These are phyloP conservation scores for Brachymystax lenok DNA, from an alignment of 2,797 vertebrate species.

Conservation along the genomic window DNA sequence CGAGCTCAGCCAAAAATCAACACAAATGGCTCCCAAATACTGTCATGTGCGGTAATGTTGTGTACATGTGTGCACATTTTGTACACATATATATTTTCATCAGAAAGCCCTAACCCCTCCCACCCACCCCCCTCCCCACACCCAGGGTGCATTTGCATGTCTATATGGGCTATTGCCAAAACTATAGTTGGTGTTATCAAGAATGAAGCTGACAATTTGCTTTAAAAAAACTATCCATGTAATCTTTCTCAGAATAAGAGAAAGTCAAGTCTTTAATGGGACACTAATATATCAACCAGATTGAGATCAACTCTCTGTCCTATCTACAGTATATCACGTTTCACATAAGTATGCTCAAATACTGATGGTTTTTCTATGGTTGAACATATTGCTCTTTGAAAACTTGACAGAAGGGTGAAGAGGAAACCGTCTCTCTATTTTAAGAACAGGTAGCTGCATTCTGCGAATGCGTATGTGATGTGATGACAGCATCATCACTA, in stretches of 20 bases:
- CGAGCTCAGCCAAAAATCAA: slow-evolving; percentile 24
- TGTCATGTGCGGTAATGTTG: slow-evolving; percentile 44
- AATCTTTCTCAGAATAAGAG: not conserved
- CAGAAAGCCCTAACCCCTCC: not conserved
- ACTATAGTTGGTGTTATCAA: not conserved
- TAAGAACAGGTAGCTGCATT: slow-evolving; percentile 36
- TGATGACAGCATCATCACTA: slow-evolving; percentile 43
- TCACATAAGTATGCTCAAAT: not conserved
- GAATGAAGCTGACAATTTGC: not conserved
- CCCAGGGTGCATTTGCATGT: not conserved
- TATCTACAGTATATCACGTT: not conserved
- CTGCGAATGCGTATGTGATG: slow-evolving; percentile 47
- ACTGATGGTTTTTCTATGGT: not conserved
- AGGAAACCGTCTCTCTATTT: slow-evolving; percentile 62
- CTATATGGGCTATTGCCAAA: not conserved
- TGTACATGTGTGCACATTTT: slow-evolving; percentile 45
- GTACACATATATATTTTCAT: not conserved
- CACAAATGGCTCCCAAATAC: slow-evolving; percentile 42
- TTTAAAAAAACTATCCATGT: not conserved
- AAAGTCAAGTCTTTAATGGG: not conserved
- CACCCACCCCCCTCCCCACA: too few species aligned
- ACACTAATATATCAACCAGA: not conserved
- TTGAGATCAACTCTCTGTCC: not conserved
- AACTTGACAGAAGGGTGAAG: not conserved
- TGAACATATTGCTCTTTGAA: not conserved